phyloP scores from a whole-genome alignment of 2,797 vertebrate species.

The Danio jaintianensis region DNA sequence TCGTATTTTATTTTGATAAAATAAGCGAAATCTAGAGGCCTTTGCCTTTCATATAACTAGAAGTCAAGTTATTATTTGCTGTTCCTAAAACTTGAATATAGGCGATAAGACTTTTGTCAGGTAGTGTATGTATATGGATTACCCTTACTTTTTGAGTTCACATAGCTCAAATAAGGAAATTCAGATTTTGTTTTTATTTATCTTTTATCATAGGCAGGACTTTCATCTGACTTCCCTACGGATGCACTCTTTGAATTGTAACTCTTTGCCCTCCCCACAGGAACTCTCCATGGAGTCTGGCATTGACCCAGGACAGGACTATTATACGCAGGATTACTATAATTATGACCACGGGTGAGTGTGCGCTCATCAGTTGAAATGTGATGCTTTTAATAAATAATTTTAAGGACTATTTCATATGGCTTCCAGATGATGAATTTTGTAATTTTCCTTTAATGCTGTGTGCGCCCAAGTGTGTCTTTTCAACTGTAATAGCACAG shows the following conservation, averaged over 20 bases:
- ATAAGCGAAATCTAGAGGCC: no score
- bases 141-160: no score
- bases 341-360: conserved; percentile 96
- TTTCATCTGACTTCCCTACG: conserved; percentile 14
- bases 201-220: background rate
- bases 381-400: conserved; percentile 25
- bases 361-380: conserved; percentile 42
- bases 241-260: conserved; percentile 21
- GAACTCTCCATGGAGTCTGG: conserved; percentile 98
- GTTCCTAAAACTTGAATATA: no score
- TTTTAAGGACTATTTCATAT: conserved; percentile 17
- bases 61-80: no score
- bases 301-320: conserved; percentile 96
- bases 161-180: background rate
- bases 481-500: conserved; percentile 29
- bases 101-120: no score
- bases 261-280: conserved; percentile 73
- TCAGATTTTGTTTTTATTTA: background rate
- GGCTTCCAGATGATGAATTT: conserved; percentile 35
- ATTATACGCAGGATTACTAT: conserved; percentile 97
- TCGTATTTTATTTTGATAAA: no score
- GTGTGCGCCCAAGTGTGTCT: conserved; percentile 13
- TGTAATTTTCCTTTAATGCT: background rate
- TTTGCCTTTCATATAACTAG: no score
- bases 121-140: no score